Conservation (phyloP, 1,140 invertebrate genomes). For the Drosophila persimilis region DNA sequence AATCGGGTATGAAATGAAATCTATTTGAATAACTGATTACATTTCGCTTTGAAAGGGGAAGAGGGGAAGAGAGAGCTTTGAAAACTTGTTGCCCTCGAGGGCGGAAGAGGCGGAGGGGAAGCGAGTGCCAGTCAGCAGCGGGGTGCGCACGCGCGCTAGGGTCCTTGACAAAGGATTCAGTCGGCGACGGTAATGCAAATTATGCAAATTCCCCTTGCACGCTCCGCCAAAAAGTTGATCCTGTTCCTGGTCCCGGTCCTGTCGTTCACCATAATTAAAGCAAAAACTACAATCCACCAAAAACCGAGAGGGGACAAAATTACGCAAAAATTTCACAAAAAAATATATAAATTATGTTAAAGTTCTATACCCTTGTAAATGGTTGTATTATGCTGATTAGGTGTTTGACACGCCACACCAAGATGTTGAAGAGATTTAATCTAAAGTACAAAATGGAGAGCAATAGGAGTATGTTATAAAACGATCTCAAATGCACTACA, state of each 20-base stretch:
- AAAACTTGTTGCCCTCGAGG: constrained; percentile 59
- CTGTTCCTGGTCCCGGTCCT: neutral
- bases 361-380: too few species aligned
- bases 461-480: too few species aligned
- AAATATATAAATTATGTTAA: neutral
- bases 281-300: constrained; percentile 2
- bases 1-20: constrained; percentile 63
- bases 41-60: neutral
- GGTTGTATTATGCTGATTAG: too few species aligned
- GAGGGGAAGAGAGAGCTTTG: constrained; percentile 18
- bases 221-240: constrained; percentile 21
- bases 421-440: too few species aligned
- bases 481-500: too few species aligned
- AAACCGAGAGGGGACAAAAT: neutral
- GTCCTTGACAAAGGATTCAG: constrained; percentile 70
- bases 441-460: too few species aligned
- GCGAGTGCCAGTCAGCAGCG: neutral
- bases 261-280: constrained; percentile 42
- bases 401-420: too few species aligned
- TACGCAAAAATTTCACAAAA: neutral
- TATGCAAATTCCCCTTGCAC: constrained; percentile 26
- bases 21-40: constrained; percentile 79
- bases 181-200: constrained; percentile 47
- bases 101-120: neutral
- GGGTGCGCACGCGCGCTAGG: constrained; percentile 57